Evolutionary conservation across 2,113 vertebrate genomes (phyloP), one percentile per base, ranked within the genome.

Genomic region (Corydoras sp.): DNA sequence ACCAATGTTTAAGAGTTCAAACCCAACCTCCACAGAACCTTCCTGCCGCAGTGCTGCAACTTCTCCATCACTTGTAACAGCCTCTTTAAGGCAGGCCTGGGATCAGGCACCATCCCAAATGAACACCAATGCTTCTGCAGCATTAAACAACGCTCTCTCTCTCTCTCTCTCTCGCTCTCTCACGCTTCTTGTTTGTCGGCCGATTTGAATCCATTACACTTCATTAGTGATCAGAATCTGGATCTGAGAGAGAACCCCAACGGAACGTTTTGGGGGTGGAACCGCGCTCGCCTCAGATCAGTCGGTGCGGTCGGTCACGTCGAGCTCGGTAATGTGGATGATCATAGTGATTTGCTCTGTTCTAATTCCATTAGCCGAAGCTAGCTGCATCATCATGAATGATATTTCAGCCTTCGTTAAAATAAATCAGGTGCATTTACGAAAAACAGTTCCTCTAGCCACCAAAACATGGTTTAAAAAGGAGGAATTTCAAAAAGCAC

Each of bases 101-200:
- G 14, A 64, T 62, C 58, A 43, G 65, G 68, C 75, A 68, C 48
- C 69, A 68, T 72, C 69, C 59, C 71, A 76, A 72, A 76, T 72
- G 69, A 76, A 55, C 72, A 76, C 62, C 58, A 68, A 76, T 72
- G 59, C 14, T 55, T 62, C 35, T 32, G 56, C 31, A 65, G 54
- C n/a, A 48, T 49, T 65, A 65, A 54, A 59, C 53, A 58, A 18
- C 62, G n/a, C n/a, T n/a, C n/a, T n/a, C n/a, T n/a, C 43, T 31
- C 59, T 59, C 65, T 50, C 71, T 18, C 24, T 32, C 24, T 59
- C 65, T 50, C 71, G 13, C 24, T 32, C 24, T 2, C 5, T 54
- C 62, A 18, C 32, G 9, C 10, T 31, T 3, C 13, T 48, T 62
- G 51, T 15, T 62, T 56, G 48, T 14, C 51, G 60, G 30, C 10